Conservation (phyloP, 64 coral and sea anemone genomes). For the Actinia equina region DNA sequence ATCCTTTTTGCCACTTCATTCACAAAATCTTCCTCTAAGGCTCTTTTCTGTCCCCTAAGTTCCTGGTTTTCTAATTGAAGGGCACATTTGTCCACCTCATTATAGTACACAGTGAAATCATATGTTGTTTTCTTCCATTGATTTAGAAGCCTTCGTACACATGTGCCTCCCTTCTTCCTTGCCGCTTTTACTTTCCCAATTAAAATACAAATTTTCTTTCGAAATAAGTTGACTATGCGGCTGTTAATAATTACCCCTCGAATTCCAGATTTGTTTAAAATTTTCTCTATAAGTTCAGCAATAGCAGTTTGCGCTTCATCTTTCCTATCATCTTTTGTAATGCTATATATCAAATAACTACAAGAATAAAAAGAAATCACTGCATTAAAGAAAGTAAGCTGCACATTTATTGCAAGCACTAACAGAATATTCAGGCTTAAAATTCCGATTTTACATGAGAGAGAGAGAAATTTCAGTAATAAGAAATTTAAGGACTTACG, state of each 20-base stretch:
- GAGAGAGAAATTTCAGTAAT: no score
- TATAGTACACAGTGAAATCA: not conserved
- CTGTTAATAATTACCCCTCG: not conserved
- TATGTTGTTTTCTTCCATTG: not conserved
- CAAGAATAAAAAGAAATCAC: no score
- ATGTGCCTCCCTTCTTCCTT: not conserved
- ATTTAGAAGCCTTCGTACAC: not conserved
- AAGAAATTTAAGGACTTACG: no score
- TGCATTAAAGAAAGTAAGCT: no score
- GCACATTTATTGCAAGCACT: no score
- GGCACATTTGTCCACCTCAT: not conserved
- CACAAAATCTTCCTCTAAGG: not conserved
- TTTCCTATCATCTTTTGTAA: not conserved
- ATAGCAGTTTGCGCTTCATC: not conserved
- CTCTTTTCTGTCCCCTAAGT: not conserved
- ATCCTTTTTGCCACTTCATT: not conserved
- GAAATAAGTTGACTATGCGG: not conserved
- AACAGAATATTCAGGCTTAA: no score
- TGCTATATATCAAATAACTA: not conserved
- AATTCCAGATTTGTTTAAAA: not conserved
- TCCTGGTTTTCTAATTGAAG: not conserved
- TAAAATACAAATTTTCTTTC: not conserved
- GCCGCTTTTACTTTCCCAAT: not conserved
- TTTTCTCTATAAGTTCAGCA: not conserved
- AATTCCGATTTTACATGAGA: no score